These are phyloP conservation scores for Hydropotes inermis DNA, from an alignment of 2,113 vertebrate genomes.

Conservation along the genomic window DNA sequence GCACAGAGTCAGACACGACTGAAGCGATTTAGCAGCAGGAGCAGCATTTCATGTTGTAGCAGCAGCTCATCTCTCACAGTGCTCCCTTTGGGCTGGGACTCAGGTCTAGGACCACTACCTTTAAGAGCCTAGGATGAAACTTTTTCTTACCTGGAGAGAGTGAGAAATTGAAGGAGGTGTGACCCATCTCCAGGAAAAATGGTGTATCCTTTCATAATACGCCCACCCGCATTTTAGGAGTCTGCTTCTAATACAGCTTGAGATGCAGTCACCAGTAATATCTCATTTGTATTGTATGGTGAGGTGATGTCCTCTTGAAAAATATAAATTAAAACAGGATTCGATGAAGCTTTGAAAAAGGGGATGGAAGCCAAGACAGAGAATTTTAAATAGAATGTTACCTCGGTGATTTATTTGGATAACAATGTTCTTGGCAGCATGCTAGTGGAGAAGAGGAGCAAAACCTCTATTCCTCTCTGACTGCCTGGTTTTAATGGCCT, in stretches of 20 bases:
- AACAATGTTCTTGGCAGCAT: slow-evolving; percentile 16
- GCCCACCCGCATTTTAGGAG: neutral
- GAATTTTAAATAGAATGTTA: slow-evolving; percentile 37
- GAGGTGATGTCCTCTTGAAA: slow-evolving; percentile 19
- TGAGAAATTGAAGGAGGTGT: neutral
- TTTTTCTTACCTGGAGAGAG: neutral
- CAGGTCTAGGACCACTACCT: neutral
- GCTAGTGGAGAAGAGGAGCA: neutral
- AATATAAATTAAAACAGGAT: slow-evolving; percentile 29
- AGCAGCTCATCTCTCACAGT: neutral
- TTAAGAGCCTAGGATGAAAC: neutral
- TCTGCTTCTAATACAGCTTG: neutral
- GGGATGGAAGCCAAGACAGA: neutral
- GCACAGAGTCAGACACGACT: no score
- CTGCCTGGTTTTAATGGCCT: slow-evolving; percentile 7
- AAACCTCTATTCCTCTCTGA: slow-evolving; percentile 41
- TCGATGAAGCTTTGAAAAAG: slow-evolving; percentile 43
- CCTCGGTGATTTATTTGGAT: slow-evolving; percentile 50
- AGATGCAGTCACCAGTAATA: neutral
- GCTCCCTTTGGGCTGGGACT: neutral
- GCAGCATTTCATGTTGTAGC: neutral
- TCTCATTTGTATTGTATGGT: neutral
- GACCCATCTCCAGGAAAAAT: neutral
- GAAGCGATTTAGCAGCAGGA: no score
- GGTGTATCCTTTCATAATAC: neutral